Percentiles rank a stretch among this genome's conserved stretches.
Conservation (phyloP, 2,113 vertebrate genomes). For the Embiotoca jacksoni region DNA sequence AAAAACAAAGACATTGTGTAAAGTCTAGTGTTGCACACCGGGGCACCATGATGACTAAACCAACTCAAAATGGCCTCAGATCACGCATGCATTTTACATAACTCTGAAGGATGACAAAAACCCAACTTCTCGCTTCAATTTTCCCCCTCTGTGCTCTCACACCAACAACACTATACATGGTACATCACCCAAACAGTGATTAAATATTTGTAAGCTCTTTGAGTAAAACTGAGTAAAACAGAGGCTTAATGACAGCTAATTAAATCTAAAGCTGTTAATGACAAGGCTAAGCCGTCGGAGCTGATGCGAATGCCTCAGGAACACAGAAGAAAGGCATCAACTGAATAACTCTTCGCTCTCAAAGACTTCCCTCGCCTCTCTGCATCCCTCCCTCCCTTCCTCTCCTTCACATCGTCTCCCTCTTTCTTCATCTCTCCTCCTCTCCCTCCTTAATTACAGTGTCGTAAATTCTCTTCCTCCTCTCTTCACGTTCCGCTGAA, state of each 20-base stretch:
- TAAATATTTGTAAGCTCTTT: constrained; percentile 73
- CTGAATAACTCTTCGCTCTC: constrained; percentile 37
- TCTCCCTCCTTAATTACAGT: constrained; percentile 29
- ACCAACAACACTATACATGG: constrained; percentile 18
- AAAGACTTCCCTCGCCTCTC: constrained; percentile 3
- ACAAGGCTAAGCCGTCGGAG: constrained; percentile 71
- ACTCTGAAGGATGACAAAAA: background rate
- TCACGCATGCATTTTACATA: background rate
- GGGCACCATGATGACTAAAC: too few species aligned
- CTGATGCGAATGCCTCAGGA: constrained; percentile 63
- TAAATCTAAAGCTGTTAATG: constrained; percentile 82
- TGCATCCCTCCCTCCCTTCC: background rate
- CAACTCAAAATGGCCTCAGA: background rate
- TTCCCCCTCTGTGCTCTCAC: constrained; percentile 10
- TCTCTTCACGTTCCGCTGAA: constrained; percentile 27
- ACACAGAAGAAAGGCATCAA: constrained; percentile 49
- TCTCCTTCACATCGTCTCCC: constrained; percentile 3
- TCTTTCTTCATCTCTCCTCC: background rate
- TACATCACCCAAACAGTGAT: constrained; percentile 66
- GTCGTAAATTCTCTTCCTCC: constrained; percentile 7
- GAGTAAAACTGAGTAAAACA: constrained; percentile 76
- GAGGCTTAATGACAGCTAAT: constrained; percentile 80
- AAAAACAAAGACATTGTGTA: too few species aligned
- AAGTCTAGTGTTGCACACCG: too few species aligned
- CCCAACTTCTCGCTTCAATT: background rate